Percentiles rank a stretch among this genome's conserved stretches.
phyloP scores from a whole-genome alignment of 2,888 invertebrate species.

The Drosophila birchii region DNA sequence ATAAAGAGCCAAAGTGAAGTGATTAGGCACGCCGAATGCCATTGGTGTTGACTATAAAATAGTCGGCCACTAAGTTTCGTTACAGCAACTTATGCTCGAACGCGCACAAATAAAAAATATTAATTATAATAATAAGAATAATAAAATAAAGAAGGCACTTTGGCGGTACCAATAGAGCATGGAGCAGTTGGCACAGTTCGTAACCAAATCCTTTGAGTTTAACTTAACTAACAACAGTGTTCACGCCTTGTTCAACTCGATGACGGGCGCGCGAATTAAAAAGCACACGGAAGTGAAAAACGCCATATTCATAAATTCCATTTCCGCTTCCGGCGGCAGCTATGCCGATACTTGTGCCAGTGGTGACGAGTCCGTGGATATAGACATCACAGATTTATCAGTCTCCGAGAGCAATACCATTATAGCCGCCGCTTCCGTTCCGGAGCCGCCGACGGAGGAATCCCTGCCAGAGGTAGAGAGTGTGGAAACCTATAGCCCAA shows the following conservation, averaged over 20 bases:
- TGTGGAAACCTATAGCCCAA: slow-evolving; percentile 23
- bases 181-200: slow-evolving; percentile 96
- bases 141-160: slow-evolving; percentile 1
- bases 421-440: slow-evolving; percentile 70
- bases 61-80: slow-evolving; percentile 67
- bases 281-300: slow-evolving; percentile 63
- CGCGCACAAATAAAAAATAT: slow-evolving; percentile 30
- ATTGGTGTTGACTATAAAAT: slow-evolving; percentile 61
- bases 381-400: slow-evolving; percentile 84
- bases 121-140: background rate
- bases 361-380: slow-evolving; percentile 85
- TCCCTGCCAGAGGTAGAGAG: slow-evolving; percentile 44
- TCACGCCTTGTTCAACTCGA: slow-evolving; percentile 82
- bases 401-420: slow-evolving; percentile 74
- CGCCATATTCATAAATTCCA: slow-evolving; percentile 53
- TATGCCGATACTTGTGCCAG: slow-evolving; percentile 65
- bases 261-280: slow-evolving; percentile 74
- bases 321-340: slow-evolving; percentile 43
- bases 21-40: slow-evolving; percentile 64
- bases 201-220: slow-evolving; percentile 93
- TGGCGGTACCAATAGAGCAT: slow-evolving; percentile 84
- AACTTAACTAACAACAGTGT: slow-evolving; percentile 84
- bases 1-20: slow-evolving; percentile 42
- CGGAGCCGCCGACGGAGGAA: slow-evolving; percentile 70
- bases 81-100: slow-evolving; percentile 69